These are phyloP conservation scores for Notiomystis cincta DNA, from an alignment of 2,113 vertebrate genomes.

Conservation along the genomic window DNA sequence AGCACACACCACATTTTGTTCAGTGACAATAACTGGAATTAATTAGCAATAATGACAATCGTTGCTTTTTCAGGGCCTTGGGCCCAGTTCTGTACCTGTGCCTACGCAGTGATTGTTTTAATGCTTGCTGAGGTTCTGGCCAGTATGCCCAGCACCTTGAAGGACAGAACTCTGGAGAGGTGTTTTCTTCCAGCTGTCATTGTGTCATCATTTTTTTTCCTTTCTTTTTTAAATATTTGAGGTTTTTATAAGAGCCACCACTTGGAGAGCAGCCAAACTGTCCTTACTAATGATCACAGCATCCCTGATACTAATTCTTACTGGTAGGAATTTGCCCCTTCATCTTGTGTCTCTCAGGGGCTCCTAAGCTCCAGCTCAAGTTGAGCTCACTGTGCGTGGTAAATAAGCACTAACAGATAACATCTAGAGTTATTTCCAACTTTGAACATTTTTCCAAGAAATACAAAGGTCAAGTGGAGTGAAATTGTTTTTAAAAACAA, in stretches of 20 bases:
- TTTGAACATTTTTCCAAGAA: constrained; percentile 45
- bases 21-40: neutral
- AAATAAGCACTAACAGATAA: constrained; percentile 30
- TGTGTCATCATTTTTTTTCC: neutral
- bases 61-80: neutral
- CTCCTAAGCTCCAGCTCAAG: neutral
- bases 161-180: neutral
- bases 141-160: neutral
- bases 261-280: neutral
- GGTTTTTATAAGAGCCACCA: neutral
- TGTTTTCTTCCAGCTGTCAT: neutral
- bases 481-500: constrained; percentile 37
- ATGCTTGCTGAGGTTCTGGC: neutral
- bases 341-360: neutral
- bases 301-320: neutral
- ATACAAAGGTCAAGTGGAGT: constrained; percentile 24
- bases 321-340: neutral
- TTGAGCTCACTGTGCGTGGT: neutral
- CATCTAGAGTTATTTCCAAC: neutral
- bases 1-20: accelerated
- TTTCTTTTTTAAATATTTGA: neutral
- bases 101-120: accelerated
- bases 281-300: neutral
- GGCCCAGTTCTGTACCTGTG: neutral
- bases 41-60: neutral